Conservation (phyloP, 1,140 invertebrate species). For the Drosophila athabasca region DNA sequence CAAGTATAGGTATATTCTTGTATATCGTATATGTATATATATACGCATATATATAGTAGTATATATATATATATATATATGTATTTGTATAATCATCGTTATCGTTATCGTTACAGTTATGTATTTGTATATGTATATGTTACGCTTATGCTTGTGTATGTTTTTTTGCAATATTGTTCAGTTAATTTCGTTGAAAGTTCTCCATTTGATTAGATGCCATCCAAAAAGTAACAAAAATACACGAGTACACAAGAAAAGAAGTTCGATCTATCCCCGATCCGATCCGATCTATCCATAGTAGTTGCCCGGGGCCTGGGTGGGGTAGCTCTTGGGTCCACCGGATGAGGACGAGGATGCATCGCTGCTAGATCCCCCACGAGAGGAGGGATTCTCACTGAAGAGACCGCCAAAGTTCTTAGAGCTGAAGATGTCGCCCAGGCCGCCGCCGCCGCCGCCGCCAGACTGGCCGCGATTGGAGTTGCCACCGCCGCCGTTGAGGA, state of each 20-base stretch:
- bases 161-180: conserved; percentile 39
- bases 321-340: conserved; percentile 67
- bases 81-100: conserved; percentile 49
- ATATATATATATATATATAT: conserved; percentile 47
- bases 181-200: conserved; percentile 52
- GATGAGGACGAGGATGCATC: conserved; percentile 18
- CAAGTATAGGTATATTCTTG: conserved; percentile 26
- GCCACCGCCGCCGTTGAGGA: conserved; percentile 57
- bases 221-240: conserved; percentile 23
- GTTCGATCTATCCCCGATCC: not conserved
- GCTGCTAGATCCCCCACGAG: conserved; percentile 19
- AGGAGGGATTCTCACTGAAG: conserved; percentile 76
- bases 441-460: conserved; percentile 49
- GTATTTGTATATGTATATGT: conserved; percentile 27
- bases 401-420: conserved; percentile 78
- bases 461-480: conserved; percentile 31
- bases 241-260: not conserved
- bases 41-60: conserved; percentile 29
- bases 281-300: conserved; percentile 51
- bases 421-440: conserved; percentile 68
- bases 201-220: conserved; percentile 64
- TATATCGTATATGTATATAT: conserved; percentile 34
- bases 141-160: conserved; percentile 13
- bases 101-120: conserved; percentile 35
- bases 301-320: conserved; percentile 71